A percentile compares a stretch with the other conserved stretches of the same genome.
These are phyloP conservation scores for Protonemura montana DNA, from an alignment of 2,888 invertebrate species.

Conservation along the genomic window DNA sequence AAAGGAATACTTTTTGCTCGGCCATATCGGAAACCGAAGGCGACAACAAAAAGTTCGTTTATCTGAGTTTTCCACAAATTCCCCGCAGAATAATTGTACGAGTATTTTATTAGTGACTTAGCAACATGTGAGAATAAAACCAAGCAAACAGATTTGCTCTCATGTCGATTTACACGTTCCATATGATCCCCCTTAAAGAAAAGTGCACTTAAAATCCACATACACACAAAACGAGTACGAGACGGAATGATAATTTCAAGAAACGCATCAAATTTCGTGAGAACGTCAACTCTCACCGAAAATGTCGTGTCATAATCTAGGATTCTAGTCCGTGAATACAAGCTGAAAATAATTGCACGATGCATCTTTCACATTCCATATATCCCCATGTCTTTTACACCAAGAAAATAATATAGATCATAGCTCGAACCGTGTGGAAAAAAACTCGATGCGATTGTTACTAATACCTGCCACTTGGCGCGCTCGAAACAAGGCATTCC, in stretches of 20 bases:
- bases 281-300: constrained; percentile 7
- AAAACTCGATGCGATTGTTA: not conserved
- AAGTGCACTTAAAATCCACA: too few species aligned
- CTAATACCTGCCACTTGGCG: not conserved
- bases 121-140: too few species aligned
- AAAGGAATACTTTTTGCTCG: too few species aligned
- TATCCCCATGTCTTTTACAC: not conserved
- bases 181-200: too few species aligned
- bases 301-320: not conserved
- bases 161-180: too few species aligned
- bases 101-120: too few species aligned
- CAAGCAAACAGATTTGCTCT: too few species aligned
- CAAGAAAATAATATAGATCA: not conserved
- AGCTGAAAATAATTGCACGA: not conserved
- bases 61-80: too few species aligned
- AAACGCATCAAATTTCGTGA: not conserved
- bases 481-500: not conserved
- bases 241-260: not conserved
- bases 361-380: not conserved
- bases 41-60: too few species aligned
- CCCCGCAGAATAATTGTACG: too few species aligned
- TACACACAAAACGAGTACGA: too few species aligned
- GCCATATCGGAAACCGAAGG: too few species aligned
- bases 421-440: not conserved
- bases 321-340: not conserved